Evolutionary conservation across 2,888 invertebrate species (phyloP).

Genomic region (Ectemnius cavifrons): DNA sequence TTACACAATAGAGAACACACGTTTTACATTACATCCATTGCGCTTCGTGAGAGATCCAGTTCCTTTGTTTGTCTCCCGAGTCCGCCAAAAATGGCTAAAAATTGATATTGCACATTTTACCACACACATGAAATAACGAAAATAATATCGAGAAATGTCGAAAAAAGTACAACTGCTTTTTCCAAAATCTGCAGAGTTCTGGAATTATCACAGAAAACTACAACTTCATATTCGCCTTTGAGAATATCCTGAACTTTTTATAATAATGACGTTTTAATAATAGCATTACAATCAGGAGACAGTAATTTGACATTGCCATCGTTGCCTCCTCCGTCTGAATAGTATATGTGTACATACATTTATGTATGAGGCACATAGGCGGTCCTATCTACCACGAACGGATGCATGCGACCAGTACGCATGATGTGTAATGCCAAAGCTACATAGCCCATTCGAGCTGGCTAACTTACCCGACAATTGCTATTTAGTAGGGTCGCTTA

Average conservation of each 20-base stretch:
- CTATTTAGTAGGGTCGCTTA: constrained; percentile 60
- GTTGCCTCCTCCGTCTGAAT: constrained; percentile 12
- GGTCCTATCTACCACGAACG: constrained; percentile 54
- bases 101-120: too few relatives aligned
- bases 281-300: constrained; percentile 38
- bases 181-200: too few relatives aligned
- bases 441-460: constrained; percentile 58
- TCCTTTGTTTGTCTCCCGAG: too few relatives aligned
- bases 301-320: constrained; percentile 52
- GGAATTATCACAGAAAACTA: too few relatives aligned
- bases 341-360: neutral
- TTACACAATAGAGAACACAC: constrained; percentile 27
- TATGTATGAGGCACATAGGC: constrained; percentile 27
- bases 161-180: too few relatives aligned
- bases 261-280: constrained; percentile 36
- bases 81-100: too few relatives aligned
- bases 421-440: constrained; percentile 58
- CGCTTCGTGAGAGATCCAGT: too few relatives aligned
- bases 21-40: too few relatives aligned
- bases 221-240: too few relatives aligned
- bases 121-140: too few relatives aligned
- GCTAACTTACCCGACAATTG: constrained; percentile 63
- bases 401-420: constrained; percentile 38
- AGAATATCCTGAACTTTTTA: too few relatives aligned
- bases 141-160: too few relatives aligned